A percentile compares a stretch with the other conserved stretches of the same genome.
These are phyloP conservation scores for Vultur gryphus DNA, from an alignment of 2,797 vertebrate genomes.

Conservation along the genomic window DNA sequence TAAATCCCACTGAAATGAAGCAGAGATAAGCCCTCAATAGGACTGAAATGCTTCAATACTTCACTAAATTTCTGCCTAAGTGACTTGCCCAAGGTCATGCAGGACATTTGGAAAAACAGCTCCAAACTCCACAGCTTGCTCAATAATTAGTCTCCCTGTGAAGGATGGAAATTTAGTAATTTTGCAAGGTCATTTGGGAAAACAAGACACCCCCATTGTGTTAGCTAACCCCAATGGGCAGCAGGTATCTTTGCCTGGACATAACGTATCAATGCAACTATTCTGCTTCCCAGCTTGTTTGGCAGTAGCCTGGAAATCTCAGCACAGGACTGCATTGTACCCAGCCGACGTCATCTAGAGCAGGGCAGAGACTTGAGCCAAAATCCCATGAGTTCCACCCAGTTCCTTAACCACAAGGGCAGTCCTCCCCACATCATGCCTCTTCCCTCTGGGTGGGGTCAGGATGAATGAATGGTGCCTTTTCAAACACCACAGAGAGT, in stretches of 20 bases:
- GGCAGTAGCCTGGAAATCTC: neutral
- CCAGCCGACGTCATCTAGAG: neutral
- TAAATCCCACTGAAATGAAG: conserved; percentile 25
- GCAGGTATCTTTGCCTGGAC: neutral
- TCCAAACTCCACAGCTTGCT: neutral
- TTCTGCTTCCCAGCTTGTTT: neutral
- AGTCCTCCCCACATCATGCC: neutral
- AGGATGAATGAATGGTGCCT: neutral
- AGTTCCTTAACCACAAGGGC: neutral
- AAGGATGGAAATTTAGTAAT: neutral
- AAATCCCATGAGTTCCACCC: neutral
- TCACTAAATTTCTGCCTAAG: neutral
- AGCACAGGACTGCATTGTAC: neutral
- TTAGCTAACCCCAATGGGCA: neutral
- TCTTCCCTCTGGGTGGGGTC: neutral
- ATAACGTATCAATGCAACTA: neutral
- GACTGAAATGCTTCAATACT: conserved; percentile 1
- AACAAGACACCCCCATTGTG: neutral
- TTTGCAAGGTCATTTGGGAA: neutral
- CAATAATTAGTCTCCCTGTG: neutral
- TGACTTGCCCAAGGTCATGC: neutral
- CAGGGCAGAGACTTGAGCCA: neutral
- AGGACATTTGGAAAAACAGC: neutral
- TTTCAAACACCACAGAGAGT: neutral
- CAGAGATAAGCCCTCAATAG: neutral